phyloP scores from a whole-genome alignment of 92 coral and sea anemone genomes.

The Chrysogorgia sp. region DNA sequence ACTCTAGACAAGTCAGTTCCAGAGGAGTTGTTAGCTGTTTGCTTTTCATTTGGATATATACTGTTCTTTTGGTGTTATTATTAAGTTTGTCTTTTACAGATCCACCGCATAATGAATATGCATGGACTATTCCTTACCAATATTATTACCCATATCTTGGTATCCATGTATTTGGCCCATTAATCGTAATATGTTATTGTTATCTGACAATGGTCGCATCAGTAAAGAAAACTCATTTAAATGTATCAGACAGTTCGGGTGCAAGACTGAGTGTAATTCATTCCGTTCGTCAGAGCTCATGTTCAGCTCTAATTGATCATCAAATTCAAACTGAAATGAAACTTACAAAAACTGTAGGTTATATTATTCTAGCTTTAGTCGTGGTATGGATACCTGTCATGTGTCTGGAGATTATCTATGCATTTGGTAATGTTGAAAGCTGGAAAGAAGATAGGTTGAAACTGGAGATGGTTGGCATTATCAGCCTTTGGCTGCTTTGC shows the following conservation, averaged over 20 bases:
- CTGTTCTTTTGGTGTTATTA: slow-evolving; percentile 35
- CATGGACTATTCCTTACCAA: slow-evolving; percentile 53
- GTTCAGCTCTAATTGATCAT: slow-evolving; percentile 10
- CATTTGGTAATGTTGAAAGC: slow-evolving; percentile 33
- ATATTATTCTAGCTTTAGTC: slow-evolving; percentile 60
- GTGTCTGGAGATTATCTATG: slow-evolving; percentile 56
- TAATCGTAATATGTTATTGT: slow-evolving; percentile 52
- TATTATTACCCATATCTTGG: slow-evolving; percentile 61
- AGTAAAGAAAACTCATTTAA: slow-evolving; percentile 40
- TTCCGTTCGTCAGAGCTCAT: background rate
- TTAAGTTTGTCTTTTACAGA: slow-evolving; percentile 21
- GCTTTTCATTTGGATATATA: slow-evolving; percentile 25
- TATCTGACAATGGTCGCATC: slow-evolving; percentile 48
- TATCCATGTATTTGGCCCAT: slow-evolving; percentile 55
- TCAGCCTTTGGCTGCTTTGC: slow-evolving; percentile 63
- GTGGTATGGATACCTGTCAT: slow-evolving; percentile 65
- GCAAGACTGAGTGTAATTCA: background rate
- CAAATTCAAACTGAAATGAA: slow-evolving; percentile 38
- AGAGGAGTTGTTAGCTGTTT: background rate
- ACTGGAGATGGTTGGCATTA: slow-evolving; percentile 55
- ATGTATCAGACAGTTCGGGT: background rate
- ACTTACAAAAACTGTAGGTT: slow-evolving; percentile 64
- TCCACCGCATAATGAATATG: slow-evolving; percentile 43
- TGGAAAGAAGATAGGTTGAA: slow-evolving; percentile 25
- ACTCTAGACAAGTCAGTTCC: background rate